A percentile compares a stretch with the other conserved stretches of the same genome.
Conservation (phyloP, 2,797 vertebrate species). For the Chrysocyon brachyurus region DNA sequence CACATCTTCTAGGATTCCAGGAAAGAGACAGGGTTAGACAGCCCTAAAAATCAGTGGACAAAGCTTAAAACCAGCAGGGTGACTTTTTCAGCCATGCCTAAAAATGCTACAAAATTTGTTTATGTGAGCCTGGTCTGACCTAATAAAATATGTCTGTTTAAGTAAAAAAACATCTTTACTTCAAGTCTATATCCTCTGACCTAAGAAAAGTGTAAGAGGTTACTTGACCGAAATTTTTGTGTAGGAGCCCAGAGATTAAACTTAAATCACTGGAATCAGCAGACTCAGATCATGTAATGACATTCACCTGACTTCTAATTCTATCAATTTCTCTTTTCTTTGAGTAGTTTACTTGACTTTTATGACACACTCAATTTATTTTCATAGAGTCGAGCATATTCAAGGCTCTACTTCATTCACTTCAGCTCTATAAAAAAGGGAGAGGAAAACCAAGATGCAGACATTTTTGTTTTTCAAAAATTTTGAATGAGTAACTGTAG, state of each 20-base stretch:
- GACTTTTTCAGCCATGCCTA: not conserved
- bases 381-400: not conserved
- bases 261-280: not conserved
- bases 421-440: not conserved
- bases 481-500: not conserved
- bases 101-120: not conserved
- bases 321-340: conserved; percentile 10
- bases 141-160: not conserved
- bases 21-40: not conserved
- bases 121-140: not conserved
- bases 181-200: not conserved
- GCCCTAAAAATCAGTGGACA: not conserved
- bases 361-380: not conserved
- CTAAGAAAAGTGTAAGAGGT: not conserved
- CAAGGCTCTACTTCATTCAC: not conserved
- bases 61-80: not conserved
- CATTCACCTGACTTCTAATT: not conserved
- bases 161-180: not conserved
- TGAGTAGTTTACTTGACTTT: conserved; percentile 25
- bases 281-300: not conserved
- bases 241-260: not conserved
- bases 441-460: not conserved
- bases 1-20: not conserved
- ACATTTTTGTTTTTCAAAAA: not conserved
- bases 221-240: not conserved